A percentile compares a stretch with the other conserved stretches of the same genome.
phyloP scores from a whole-genome alignment of 2,113 vertebrate species.

The Paralichthys olivaceus region DNA sequence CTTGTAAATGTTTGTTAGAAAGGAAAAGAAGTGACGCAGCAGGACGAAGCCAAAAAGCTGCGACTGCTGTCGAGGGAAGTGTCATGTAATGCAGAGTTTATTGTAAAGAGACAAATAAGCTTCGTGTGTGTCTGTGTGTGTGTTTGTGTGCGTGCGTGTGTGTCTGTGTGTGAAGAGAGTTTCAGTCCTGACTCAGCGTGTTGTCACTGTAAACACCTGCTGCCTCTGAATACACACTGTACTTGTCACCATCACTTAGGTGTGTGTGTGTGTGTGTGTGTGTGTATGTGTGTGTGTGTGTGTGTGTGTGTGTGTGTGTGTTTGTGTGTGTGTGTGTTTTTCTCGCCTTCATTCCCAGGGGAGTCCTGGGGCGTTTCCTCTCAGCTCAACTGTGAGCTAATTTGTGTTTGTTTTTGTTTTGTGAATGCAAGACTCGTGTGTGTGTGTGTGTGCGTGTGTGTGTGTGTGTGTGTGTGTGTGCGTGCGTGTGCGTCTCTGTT shows the following conservation, averaged over 20 bases:
- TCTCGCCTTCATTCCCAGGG: conserved; percentile 11
- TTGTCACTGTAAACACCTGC: conserved; percentile 66
- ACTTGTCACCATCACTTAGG: not conserved
- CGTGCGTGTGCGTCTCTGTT: not conserved
- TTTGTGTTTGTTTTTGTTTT: conserved; percentile 4
- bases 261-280: conserved; percentile 21
- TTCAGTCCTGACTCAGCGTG: conserved; percentile 58
- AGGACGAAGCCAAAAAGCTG: too few species aligned
- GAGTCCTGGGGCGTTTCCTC: conserved; percentile 55
- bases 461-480: conserved; percentile 1
- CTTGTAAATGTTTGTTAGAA: too few species aligned
- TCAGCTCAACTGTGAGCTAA: conserved; percentile 4
- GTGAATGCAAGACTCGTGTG: not conserved
- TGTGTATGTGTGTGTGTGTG: conserved; percentile 23
- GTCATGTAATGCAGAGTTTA: too few species aligned
- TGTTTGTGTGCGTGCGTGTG: not conserved
- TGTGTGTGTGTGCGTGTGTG: not conserved
- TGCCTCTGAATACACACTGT: conserved; percentile 21
- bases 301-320: conserved; percentile 20
- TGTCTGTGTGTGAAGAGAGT: conserved; percentile 25
- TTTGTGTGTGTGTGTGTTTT: conserved; percentile 35
- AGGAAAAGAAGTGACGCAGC: too few species aligned
- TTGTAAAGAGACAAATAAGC: too few species aligned
- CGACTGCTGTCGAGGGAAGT: too few species aligned
- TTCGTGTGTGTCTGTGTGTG: conserved; percentile 4